Conservation (phyloP, 2,113 vertebrate species). For the Ellobius talpinus region DNA sequence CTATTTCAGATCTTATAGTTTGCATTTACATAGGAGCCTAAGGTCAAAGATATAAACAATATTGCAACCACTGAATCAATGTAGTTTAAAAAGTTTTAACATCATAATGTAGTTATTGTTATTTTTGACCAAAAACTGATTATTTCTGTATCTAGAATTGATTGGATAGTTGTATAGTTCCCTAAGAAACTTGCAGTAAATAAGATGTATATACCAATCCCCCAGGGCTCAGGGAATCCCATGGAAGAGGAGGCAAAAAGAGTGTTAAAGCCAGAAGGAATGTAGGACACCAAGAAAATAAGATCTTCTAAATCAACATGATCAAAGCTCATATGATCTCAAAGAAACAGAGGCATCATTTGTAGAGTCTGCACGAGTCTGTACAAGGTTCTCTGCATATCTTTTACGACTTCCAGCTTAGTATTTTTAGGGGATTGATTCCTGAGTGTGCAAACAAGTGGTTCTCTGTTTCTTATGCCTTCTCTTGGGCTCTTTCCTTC, state of each 20-base stretch:
- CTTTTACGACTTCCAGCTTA: neutral
- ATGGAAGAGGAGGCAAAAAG: neutral
- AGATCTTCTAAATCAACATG: neutral
- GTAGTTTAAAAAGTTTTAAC: slow-evolving; percentile 15
- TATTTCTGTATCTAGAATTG: neutral
- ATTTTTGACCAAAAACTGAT: slow-evolving; percentile 22
- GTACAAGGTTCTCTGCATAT: neutral
- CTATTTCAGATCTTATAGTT: neutral
- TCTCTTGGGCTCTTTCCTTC: neutral
- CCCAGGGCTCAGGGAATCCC: neutral
- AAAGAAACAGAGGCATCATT: neutral
- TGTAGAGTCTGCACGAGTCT: neutral
- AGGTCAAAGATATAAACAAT: slow-evolving; percentile 12
- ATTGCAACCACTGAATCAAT: neutral
- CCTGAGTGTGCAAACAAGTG: neutral
- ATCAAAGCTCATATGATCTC: neutral
- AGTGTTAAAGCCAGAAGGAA: neutral
- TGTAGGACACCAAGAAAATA: neutral
- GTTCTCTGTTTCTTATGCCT: too few species aligned
- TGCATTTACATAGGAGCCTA: neutral
- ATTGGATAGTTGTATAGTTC: neutral
- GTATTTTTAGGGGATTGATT: neutral
- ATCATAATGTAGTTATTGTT: neutral
- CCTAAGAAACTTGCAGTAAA: neutral
- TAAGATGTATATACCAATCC: neutral